Evolutionary conservation across 92 coral and sea anemone species (phyloP), one percentile per base, ranked within the genome.

Genomic region (Porites evermanni): DNA sequence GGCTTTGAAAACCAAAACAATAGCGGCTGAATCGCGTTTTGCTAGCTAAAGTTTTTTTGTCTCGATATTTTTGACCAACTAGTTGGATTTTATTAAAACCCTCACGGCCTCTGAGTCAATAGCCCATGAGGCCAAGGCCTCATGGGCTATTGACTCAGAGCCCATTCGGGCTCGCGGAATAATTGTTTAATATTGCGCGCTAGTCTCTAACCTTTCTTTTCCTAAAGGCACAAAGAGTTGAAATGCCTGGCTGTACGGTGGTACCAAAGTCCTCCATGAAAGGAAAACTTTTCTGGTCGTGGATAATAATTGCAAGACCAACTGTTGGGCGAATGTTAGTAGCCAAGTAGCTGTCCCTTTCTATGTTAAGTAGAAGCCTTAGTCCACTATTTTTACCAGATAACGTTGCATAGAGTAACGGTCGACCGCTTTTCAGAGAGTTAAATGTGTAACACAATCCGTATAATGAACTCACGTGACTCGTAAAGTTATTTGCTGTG

Each of bases 381-480:
- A 93, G 53, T 1, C 94, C 96, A 47, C 86, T 88, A 26, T 24
- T 69, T 1, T 82, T 47, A 14, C 96, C 94, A 12, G 82, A 87
- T 10, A 75, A 38, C 1, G 58, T 13, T 10, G 74, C 70, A 5
- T 72, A 20, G 19, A 92, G 75, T 47, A 73, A 82, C 0, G 89
- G 79, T 1, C 20, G 17, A 2, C 78, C 86, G 3, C 29, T 17
- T 56, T 67, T 66, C n/a, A 78, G 92, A 53, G 92, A 85, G 79
- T 92, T 92, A 50, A 88, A 92, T 13, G 95, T 89, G 61, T 44
- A 89, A 56, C 95, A 92, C 66, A 74, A 77, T 61, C 91, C 92
- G 17, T 81, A 29, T 17, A 19, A 21, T 2, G 64, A 8, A 64
- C 20, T 81, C 12, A 70, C 29, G 21, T 80, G 67, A 16, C 79